phyloP scores from a whole-genome alignment of 1,140 invertebrate genomes.

The Centruroides sculpturatus region DNA sequence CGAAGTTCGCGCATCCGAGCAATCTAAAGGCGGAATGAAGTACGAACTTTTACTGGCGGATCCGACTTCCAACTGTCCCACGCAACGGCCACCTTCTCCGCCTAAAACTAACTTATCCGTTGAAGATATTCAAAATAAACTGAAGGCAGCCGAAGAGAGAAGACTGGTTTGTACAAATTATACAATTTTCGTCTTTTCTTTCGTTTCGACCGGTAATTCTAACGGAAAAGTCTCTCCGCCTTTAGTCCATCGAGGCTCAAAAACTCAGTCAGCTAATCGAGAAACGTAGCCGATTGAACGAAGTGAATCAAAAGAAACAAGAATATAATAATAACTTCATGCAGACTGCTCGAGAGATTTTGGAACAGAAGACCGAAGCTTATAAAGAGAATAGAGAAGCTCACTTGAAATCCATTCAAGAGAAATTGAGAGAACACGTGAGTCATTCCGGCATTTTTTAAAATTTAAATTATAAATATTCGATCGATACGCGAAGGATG shows the following conservation, averaged over 20 bases:
- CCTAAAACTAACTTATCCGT: slow-evolving; percentile 42
- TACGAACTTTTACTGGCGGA: slow-evolving; percentile 88
- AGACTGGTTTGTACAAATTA: slow-evolving; percentile 43
- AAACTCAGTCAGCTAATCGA: slow-evolving; percentile 65
- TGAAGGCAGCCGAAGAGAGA: slow-evolving; percentile 78
- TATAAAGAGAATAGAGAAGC: slow-evolving; percentile 74
- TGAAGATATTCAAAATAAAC: slow-evolving; percentile 75
- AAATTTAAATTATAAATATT: neutral
- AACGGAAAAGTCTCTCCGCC: slow-evolving; percentile 7
- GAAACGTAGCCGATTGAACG: slow-evolving; percentile 70
- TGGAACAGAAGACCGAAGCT: slow-evolving; percentile 71
- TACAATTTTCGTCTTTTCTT: no score
- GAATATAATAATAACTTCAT: slow-evolving; percentile 73
- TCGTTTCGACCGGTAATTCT: no score
- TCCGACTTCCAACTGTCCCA: slow-evolving; percentile 40
- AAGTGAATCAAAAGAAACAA: slow-evolving; percentile 73
- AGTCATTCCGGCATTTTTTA: neutral
- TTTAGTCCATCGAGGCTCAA: slow-evolving; percentile 64
- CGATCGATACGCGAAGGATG: no score
- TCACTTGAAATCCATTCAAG: slow-evolving; percentile 68
- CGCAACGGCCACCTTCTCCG: slow-evolving; percentile 39
- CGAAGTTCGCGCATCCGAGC: slow-evolving; percentile 44
- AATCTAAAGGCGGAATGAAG: slow-evolving; percentile 62
- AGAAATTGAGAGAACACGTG: slow-evolving; percentile 64
- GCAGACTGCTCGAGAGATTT: slow-evolving; percentile 7